phyloP scores from a whole-genome alignment of 1,140 invertebrate species.

The Daktulosphaira vitifoliae region DNA sequence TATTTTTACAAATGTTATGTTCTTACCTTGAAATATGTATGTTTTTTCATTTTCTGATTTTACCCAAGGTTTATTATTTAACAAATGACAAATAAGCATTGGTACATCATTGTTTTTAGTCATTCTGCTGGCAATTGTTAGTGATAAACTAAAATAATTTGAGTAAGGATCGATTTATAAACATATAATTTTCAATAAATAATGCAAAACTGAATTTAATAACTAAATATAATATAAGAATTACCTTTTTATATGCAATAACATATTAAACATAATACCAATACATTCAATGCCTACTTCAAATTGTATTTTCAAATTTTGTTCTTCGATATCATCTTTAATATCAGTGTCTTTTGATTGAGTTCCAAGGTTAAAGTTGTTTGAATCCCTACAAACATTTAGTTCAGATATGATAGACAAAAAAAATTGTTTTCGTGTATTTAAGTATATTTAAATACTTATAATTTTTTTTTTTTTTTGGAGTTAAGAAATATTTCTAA shows the following conservation, averaged over 20 bases:
- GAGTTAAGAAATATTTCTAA: no score
- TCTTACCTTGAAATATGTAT: slow-evolving; percentile 15
- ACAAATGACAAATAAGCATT: slow-evolving; percentile 57
- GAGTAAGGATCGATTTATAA: no score
- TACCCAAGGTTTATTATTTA: slow-evolving; percentile 60
- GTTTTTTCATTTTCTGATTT: slow-evolving; percentile 46
- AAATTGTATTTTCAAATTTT: slow-evolving; percentile 26
- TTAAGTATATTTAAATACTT: no score
- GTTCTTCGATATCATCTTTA: slow-evolving; percentile 7
- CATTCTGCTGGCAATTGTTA: slow-evolving; percentile 54
- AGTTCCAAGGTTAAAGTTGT: background rate
- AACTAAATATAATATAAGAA: no score
- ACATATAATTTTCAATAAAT: no score
- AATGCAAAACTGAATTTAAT: no score
- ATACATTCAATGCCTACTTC: slow-evolving; percentile 22
- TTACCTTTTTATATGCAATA: slow-evolving; percentile 21
- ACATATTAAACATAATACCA: slow-evolving; percentile 22
- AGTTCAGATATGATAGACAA: no score
- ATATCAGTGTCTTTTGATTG: background rate
- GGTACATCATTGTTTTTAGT: slow-evolving; percentile 62
- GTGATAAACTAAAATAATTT: slow-evolving; percentile 50
- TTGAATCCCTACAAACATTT: no score
- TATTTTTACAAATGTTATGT: no score
- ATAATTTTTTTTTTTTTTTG: no score
- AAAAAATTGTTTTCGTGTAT: no score